Base-by-base conservation (phyloP, 2,888 invertebrate genomes). In the Chrysolina americana region DNA sequence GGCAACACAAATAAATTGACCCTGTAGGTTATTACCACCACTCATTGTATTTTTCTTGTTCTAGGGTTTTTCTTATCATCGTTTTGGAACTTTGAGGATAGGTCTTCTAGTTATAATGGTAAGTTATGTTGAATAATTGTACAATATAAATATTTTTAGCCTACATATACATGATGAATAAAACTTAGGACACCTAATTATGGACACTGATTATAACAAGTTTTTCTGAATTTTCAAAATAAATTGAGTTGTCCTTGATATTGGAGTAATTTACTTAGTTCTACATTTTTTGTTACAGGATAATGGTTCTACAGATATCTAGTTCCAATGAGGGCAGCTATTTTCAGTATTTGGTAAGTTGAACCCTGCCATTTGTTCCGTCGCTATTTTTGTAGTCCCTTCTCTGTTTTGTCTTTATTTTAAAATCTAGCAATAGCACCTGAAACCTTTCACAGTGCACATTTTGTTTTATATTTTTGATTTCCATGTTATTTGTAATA, bases 161-260 rank as follows among this genome's bases (percentile, higher is more conserved):
- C n/a, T 64, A 19, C 28, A 13, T 63, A 2, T 13, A 19, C 28
- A 70, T 75, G 75, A 75, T 75, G 75, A 75, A 53, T 74, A 73
- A 71, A 68, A 62, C 71, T 76, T 76, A 71, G 72, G 71, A 75
- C 75, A 75, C 75, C 75, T 70, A 72, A 74, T 66, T 68, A 17
- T 59, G 13, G 44, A 23, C 47, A n/a, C n/a, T 74, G 74, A 70
- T 74, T 74, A 66, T 41, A 72, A 21, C 47, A 36, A 48, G 41
- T 48, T 47, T 56, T 44, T 15, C 71, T 71, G 71, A 71, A 5
- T 53, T 53, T 53, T 53, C 21, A 0, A 11, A 19, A 6, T 0
- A 1, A 11, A 36, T 6, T 6, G 3, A 8, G 6, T 36, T 36
- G 36, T 36, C 36, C 36, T 36, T 36, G 36, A 6, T 36, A 36